Percentiles rank a stretch among this genome's conserved stretches.
Evolutionary conservation across 1,140 invertebrate species (phyloP).

Genomic region (Rhopalosiphum maidis): DNA sequence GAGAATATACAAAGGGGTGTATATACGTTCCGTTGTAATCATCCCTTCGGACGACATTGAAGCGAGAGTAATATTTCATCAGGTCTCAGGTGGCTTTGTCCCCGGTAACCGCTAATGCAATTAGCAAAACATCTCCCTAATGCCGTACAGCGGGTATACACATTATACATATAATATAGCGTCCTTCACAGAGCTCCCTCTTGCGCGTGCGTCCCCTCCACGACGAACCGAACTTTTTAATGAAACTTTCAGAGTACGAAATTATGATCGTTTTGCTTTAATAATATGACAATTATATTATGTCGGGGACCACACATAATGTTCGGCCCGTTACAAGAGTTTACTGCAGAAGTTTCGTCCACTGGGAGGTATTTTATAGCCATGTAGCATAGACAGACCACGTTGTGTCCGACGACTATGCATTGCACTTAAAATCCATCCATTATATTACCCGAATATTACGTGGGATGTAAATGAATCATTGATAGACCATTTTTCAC

Average conservation of each 20-base stretch:
- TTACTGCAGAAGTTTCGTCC: slow-evolving; percentile 48
- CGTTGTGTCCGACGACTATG: not conserved
- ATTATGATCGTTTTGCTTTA: slow-evolving; percentile 58
- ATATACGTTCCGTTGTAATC: not conserved
- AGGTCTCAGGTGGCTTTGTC: slow-evolving; percentile 57
- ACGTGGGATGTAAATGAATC: not conserved
- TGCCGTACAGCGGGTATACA: not conserved
- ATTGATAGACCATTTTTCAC: not conserved
- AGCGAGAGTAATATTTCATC: slow-evolving; percentile 57
- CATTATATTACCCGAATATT: not conserved
- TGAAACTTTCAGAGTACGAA: slow-evolving; percentile 42
- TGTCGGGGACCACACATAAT: slow-evolving; percentile 2
- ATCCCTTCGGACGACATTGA: slow-evolving; percentile 56
- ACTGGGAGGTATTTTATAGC: slow-evolving; percentile 32
- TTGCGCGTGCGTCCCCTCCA: not conserved
- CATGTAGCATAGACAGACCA: not conserved
- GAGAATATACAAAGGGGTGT: not conserved
- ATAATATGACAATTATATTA: slow-evolving; percentile 57
- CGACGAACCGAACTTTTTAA: slow-evolving; percentile 45
- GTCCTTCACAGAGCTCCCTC: not conserved
- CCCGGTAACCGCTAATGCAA: slow-evolving; percentile 56
- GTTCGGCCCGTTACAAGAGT: slow-evolving; percentile 51
- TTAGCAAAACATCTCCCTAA: slow-evolving; percentile 57
- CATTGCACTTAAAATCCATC: not conserved
- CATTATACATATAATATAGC: not conserved